These are phyloP conservation scores for Leucopsar rothschildi DNA, from an alignment of 2,113 vertebrate species.

Conservation along the genomic window DNA sequence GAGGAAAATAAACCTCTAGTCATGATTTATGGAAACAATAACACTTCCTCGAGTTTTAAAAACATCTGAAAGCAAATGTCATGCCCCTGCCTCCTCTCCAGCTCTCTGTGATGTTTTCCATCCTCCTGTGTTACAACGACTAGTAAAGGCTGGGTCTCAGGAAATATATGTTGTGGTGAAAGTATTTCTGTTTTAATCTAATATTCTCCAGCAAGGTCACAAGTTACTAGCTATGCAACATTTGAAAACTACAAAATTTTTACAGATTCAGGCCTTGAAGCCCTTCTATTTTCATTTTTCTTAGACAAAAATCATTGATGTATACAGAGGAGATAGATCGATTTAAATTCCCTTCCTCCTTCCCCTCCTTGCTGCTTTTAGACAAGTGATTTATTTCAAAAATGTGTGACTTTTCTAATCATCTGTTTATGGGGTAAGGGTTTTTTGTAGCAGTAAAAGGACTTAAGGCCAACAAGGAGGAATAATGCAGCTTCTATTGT, in stretches of 20 bases:
- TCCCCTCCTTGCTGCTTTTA: constrained; percentile 1
- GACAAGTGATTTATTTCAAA: constrained; percentile 7
- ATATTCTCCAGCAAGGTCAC: neutral
- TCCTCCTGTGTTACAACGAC: neutral
- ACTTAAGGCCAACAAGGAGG: neutral
- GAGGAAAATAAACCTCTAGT: neutral
- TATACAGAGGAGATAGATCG: neutral
- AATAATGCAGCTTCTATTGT: neutral
- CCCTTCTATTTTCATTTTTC: constrained; percentile 30
- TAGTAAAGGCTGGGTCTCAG: neutral
- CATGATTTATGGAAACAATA: constrained; percentile 47
- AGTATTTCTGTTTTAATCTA: neutral
- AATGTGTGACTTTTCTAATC: neutral
- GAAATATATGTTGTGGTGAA: neutral
- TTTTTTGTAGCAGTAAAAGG: neutral
- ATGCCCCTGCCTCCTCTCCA: neutral
- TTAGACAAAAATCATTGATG: neutral
- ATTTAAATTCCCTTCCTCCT: constrained; percentile 11
- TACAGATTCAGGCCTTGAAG: neutral
- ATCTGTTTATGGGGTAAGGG: neutral
- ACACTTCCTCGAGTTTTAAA: constrained; percentile 30
- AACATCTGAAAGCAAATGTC: constrained; percentile 35
- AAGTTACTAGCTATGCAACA: neutral
- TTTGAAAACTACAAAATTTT: neutral
- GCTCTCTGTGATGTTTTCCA: neutral